Conservation (phyloP, 1,140 invertebrate genomes). For the Battus philenor region DNA sequence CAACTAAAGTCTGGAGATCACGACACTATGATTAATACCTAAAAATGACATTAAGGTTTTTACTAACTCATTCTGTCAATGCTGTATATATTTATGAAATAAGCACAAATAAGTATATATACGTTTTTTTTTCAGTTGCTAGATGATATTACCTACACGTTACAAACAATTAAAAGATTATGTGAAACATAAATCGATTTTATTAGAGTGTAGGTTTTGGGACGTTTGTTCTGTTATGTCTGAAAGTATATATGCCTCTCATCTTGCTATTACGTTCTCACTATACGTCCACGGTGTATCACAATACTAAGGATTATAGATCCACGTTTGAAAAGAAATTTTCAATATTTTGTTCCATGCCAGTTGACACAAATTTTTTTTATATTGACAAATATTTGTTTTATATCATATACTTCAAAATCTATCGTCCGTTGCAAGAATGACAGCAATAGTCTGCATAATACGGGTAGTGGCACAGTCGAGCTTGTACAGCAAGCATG, state of each 20-base stretch:
- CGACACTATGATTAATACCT: constrained; percentile 59
- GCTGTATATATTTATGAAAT: too few species aligned
- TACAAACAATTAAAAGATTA: too few species aligned
- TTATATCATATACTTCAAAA: constrained; percentile 20
- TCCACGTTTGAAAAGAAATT: too few species aligned
- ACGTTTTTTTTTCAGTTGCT: too few species aligned
- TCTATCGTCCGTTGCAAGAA: constrained; percentile 75
- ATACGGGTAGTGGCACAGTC: constrained; percentile 87
- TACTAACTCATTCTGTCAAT: too few species aligned
- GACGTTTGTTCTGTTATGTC: background rate
- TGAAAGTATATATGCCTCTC: too few species aligned
- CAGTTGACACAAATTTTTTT: background rate
- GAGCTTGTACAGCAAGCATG: constrained; percentile 83
- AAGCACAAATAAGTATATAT: too few species aligned
- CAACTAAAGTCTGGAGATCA: constrained; percentile 58
- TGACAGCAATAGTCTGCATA: constrained; percentile 86
- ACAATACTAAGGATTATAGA: constrained; percentile 53
- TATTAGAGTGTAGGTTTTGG: background rate
- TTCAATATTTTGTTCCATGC: too few species aligned
- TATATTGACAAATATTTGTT: background rate
- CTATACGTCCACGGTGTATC: constrained; percentile 53
- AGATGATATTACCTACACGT: too few species aligned
- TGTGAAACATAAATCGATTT: background rate
- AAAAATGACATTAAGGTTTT: constrained; percentile 24
- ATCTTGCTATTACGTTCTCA: too few species aligned